These are phyloP conservation scores for Trogon surrucura DNA, from an alignment of 2,113 vertebrate species.

Conservation along the genomic window DNA sequence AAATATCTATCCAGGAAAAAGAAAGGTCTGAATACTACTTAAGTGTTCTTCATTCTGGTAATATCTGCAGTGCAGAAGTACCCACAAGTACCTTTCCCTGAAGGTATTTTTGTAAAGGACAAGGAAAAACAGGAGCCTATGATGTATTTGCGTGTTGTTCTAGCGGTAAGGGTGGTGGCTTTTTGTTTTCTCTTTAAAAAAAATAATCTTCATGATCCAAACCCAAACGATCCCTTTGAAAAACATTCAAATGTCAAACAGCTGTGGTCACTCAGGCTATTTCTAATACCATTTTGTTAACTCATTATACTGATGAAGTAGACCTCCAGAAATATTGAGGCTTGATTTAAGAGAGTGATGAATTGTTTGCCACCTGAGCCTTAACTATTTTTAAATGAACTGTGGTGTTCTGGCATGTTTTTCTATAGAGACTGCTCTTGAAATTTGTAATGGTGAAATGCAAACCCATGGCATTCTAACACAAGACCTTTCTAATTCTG, in stretches of 20 bases:
- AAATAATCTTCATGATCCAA: not conserved
- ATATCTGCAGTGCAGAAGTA: not conserved
- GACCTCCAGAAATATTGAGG: not conserved
- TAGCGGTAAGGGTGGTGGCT: not conserved
- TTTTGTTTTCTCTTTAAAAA: not conserved
- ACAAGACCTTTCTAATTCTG: not conserved
- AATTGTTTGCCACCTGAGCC: not conserved
- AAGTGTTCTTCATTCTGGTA: not conserved
- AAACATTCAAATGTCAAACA: conserved; percentile 10
- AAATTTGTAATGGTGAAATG: not conserved
- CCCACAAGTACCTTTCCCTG: not conserved
- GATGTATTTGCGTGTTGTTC: not conserved
- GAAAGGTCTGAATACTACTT: not conserved
- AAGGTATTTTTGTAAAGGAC: not conserved
- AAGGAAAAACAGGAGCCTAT: not conserved
- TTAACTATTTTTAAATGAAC: not conserved
- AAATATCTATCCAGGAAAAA: not conserved
- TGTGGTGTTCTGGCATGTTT: not conserved
- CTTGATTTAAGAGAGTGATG: not conserved
- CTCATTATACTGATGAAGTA: not conserved
- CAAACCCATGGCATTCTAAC: not conserved
- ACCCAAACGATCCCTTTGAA: not conserved
- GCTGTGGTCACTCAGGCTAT: not conserved
- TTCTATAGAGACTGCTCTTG: not conserved
- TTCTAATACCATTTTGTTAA: not conserved